Evolutionary conservation across 2,888 invertebrate genomes (phyloP), one percentile per base, ranked within the genome.

Genomic region (Torymus auratus): DNA sequence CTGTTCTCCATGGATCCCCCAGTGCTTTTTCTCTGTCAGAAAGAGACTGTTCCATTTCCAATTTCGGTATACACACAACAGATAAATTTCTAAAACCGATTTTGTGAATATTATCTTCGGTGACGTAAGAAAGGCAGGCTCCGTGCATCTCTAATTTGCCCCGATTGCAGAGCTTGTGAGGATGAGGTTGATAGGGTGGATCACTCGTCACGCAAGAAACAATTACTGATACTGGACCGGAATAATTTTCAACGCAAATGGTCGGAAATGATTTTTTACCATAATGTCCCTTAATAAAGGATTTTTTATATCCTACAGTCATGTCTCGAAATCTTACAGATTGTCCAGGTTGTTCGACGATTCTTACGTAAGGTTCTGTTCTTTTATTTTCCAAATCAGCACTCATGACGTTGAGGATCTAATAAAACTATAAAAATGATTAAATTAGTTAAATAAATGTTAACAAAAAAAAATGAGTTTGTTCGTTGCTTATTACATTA

Each of bases 131-230:
- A 91, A 41, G 0, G 41, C 97, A 98, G 56, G 62, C 17, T 41
- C 72, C 72, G 13, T 75, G 68, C 62, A 69, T 17, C 23, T 95
- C 95, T 88, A 7, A 41, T 98, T 98, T 20, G 17, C 55, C 88
- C 97, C 41, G 7, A 41, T 96, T 0, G 98, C 98, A 52, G 85
- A 99, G 93, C 92, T 97, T 98, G 92, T 98, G 97, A 0, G 97
- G 97, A 91, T 97, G 97, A 14, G 96, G 94, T 87, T 95, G 94
- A 91, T 96, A 95, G 0, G 97, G 97, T 52, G 93, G 92, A 88
- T 98, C 98, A 91, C 97, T 97, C 53, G 98, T 98, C 79, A 99
- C 98, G 91, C 98, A 98, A 0, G 98, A 98, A 14, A 98, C 98
- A n/a, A 98, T 97, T 69, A 98, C 96, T 81, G 96, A 95, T 13